Base-by-base conservation (phyloP, 2,888 invertebrate species). In the Apamea monoglypha region DNA sequence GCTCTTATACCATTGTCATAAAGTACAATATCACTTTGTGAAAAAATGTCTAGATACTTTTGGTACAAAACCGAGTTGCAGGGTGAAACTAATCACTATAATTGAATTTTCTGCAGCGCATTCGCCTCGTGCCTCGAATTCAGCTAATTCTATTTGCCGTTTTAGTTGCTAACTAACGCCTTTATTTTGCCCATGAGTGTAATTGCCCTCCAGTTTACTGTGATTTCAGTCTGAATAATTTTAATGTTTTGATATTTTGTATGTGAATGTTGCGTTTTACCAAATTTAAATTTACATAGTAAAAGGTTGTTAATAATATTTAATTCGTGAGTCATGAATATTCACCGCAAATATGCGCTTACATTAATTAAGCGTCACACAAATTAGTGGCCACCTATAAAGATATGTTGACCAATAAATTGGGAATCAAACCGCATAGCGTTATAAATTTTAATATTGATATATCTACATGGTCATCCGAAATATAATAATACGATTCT, bases 31-130 rank as follows among this genome's bases (percentile, higher is more conserved):
- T 91, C n/a, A 74, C 80, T 77, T 82, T 76, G 63, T 81, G 74
- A 84, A 90, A 89, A 89, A 86, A 78, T 67, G 69, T 68, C 73
- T 82, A 81, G 91, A 92, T 92, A 93, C 91, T 93, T 94, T 92
- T 87, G 91, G 90, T 91, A 92, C 92, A 92, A 92, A 92, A 93
- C 92, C 91, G 87, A 92, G 92, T 94, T 94, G 94, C 94, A 93
- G 92, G 95, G 93, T 92, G 93, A 94, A 94, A 95, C 94, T 96
- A 96, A 96, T 96, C 94, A 94, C 93, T 92, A 90, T 94, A 95
- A 96, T 96, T 95, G 95, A 94, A 96, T 96, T 95, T 94, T 93
- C 94, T 94, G 93, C 93, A 91, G 93, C 94, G 93, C 91, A 92
- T 92, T 92, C 92, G 91, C 90, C 92, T 84, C 95, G 95, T 95